Conservation (phyloP, 2,113 vertebrate genomes). For the Miniopterus natalensis region DNA sequence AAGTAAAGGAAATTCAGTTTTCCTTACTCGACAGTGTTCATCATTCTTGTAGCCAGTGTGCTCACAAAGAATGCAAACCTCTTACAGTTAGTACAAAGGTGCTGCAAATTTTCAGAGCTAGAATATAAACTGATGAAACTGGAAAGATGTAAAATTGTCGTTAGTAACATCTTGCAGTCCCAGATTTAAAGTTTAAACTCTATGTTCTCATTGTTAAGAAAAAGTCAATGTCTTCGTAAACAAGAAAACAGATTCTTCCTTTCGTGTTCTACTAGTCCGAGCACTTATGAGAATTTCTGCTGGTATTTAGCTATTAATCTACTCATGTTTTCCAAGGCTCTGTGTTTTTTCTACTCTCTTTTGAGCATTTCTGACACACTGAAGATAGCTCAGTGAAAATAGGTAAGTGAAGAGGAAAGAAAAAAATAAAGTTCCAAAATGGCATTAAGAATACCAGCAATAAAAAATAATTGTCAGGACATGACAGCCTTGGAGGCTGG, state of each 20-base stretch:
- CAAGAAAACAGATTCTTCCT: neutral
- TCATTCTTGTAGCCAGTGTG: neutral
- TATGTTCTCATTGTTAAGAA: neutral
- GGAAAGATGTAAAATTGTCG: neutral
- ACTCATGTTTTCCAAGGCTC: neutral
- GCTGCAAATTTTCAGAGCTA: neutral
- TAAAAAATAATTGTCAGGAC: slow-evolving; percentile 34
- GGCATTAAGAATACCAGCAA: slow-evolving; percentile 16
- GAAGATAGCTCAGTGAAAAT: neutral
- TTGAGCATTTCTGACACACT: neutral
- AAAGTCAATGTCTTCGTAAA: neutral
- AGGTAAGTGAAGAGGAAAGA: neutral
- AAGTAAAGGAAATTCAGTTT: slow-evolving; percentile 39
- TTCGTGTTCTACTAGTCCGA: neutral
- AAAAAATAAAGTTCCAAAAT: neutral
- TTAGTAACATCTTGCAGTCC: neutral
- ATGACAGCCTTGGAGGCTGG: neutral
- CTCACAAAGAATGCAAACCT: neutral
- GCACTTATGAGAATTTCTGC: neutral
- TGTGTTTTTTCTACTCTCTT: neutral
- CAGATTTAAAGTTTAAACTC: neutral
- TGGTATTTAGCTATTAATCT: neutral
- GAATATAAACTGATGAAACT: neutral
- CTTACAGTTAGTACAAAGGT: neutral
- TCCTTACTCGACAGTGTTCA: neutral